phyloP scores from a whole-genome alignment of 2,797 vertebrate genomes.

The Rhinoraja longicauda region DNA sequence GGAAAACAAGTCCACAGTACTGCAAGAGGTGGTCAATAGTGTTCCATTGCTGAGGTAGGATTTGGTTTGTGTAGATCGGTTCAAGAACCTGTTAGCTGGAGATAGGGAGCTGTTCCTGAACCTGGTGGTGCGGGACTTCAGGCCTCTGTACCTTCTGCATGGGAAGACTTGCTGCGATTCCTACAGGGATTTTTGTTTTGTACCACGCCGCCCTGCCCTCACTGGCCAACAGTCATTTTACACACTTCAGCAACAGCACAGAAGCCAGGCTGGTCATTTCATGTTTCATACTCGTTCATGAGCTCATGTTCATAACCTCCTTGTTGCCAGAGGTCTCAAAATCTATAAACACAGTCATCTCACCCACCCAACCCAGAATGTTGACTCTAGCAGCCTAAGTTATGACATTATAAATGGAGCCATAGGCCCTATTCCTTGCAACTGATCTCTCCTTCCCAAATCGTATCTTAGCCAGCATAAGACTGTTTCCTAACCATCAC shows the following conservation, averaged over 20 bases:
- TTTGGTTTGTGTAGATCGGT: too few relatives aligned
- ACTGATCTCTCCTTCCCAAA: constrained; percentile 5
- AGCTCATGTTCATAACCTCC: neutral
- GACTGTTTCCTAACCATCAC: constrained; percentile 17
- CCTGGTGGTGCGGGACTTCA: too few relatives aligned
- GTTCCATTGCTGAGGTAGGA: too few relatives aligned
- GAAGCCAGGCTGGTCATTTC: neutral
- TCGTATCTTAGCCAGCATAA: neutral
- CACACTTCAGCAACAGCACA: neutral
- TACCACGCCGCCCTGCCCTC: neutral
- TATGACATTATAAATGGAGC: constrained; percentile 7
- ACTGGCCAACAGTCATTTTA: neutral
- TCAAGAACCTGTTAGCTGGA: too few relatives aligned
- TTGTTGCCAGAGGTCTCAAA: neutral
- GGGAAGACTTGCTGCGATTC: neutral
- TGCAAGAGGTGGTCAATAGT: too few relatives aligned
- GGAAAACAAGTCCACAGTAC: too few relatives aligned
- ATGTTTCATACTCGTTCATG: neutral
- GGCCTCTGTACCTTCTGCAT: too few relatives aligned
- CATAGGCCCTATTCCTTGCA: neutral
- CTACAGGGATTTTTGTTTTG: neutral
- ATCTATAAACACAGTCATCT: neutral
- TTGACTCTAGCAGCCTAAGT: neutral
- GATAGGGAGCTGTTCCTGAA: too few relatives aligned
- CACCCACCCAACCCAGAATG: neutral